Evolutionary conservation across 92 coral and sea anemone species (phyloP), one percentile per base, ranked within the genome.

Genomic region (Paragorgia papillata): DNA sequence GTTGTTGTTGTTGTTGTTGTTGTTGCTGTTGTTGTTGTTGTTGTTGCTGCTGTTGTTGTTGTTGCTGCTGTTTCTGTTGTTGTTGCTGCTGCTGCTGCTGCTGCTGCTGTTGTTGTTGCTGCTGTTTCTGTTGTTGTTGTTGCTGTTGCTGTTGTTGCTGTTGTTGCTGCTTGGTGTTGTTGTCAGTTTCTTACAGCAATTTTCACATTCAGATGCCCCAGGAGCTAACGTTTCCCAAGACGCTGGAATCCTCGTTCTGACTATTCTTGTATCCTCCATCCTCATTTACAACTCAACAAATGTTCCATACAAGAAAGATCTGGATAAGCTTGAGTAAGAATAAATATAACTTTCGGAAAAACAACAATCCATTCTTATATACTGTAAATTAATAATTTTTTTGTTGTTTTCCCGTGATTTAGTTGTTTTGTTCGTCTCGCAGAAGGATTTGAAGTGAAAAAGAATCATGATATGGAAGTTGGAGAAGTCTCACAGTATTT

Each of bases 401-500:
- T 56, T 15, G 2, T 21, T 56, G 1, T 56, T 21, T 28, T 28
- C 62, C 2, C 2, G 2, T 14, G 1, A 4, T 69, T 14, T 34
- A 71, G 78, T 55, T 71, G 78, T 71, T 71, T 71, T 14, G 78
- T 71, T 32, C 78, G 78, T 21, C n/a, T 71, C 22, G 78, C 78
- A 7, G 64, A 71, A n/a, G 78, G 78, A 0, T 71, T 71, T 35
- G 30, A 53, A 25, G 78, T 71, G 65, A 71, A 71, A 26, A 12
- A 64, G 15, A 71, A 54, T 33, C 64, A 18, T 6, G 78, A 54
- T 15, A 31, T 71, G 17, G 78, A 71, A 39, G 49, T 71, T 5
- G 63, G 63, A 1, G 78, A 71, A 71, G 54, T 71, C 60, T 71
- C 78, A 12, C 78, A 71, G 25, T 71, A 71, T 71, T 87, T 87